Base-by-base conservation (phyloP, 2,113 vertebrate species). In the Microtus oregoni region DNA sequence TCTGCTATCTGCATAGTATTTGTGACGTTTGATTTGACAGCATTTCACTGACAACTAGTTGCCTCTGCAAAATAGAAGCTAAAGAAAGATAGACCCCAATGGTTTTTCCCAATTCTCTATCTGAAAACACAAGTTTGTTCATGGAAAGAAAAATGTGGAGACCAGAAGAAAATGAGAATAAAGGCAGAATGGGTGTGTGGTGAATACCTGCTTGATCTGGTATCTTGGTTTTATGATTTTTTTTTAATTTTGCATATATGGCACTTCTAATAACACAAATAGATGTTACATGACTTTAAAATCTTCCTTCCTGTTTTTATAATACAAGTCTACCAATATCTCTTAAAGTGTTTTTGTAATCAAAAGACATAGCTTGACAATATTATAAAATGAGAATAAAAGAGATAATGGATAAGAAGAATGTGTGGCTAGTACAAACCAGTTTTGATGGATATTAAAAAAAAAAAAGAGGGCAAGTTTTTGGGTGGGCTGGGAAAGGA, bases 71-170 rank as follows among this genome's bases (percentile, higher is more conserved):
- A 19, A 32, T 26, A 38, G 0, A 2, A 72, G 41, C 28, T 41
- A 85, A 32, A 15, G 26, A 3, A 22, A 67, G 3, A 15, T n/a
- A 32, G 0, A 13, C 2, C 13, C 52, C 19, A 44, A 7, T 0
- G 2, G 24, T 17, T 32, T 61, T 63, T 7, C n/a, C 58, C 73
- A 3, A 17, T 8, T 24, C 7, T 77, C 26, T 32, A 14, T 1
- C 8, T 73, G 87, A 26, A 3, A 86, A 63, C 38, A 47, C 15
- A 8, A 13, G 63, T 1, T 67, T 78, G 22, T 85, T 13, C 7
- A 5, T n/a, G 41, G 15, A 12, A 22, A 92, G n/a, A 35, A 96
- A 6, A 12, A 50, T 44, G 47, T 87, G 30, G 30, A 52, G 32
- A 52, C 11, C 6, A 52, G 52, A 8, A 52, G 11, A 70, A 70